These are phyloP conservation scores for Perca fluviatilis DNA, from an alignment of 2,113 vertebrate species.

Conservation along the genomic window DNA sequence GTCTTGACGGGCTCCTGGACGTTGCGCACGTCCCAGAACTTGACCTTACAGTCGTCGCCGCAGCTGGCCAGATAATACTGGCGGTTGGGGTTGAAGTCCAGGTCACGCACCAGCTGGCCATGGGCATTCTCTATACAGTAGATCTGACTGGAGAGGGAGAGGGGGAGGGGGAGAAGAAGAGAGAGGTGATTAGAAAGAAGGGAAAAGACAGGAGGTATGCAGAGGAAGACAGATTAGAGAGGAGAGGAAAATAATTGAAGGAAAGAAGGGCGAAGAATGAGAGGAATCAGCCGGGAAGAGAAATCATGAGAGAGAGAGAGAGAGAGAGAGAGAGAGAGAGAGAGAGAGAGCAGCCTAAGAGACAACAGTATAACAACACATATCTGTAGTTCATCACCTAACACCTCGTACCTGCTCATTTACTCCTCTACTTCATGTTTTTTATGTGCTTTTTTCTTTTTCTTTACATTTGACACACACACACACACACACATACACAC, in stretches of 20 bases:
- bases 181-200: conserved; percentile 26
- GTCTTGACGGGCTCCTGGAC: conserved; percentile 92
- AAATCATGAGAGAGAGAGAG: conserved; percentile 9
- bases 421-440: too few species aligned
- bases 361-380: too few species aligned
- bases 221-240: conserved; percentile 29
- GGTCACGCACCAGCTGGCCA: conserved; percentile 96
- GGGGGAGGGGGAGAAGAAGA: conserved; percentile 20
- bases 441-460: too few species aligned
- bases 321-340: too few species aligned
- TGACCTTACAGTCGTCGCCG: conserved; percentile 99
- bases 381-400: too few species aligned
- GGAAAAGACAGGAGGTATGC: not conserved
- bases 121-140: conserved; percentile 99
- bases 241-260: conserved; percentile 12
- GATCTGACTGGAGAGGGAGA: conserved; percentile 88
- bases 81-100: conserved; percentile 99
- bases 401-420: too few species aligned
- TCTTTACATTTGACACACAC: too few species aligned
- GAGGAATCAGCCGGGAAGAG: conserved; percentile 18
- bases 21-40: conserved; percentile 98
- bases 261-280: conserved; percentile 27
- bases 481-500: too few species aligned
- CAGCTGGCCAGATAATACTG: conserved; percentile 99
- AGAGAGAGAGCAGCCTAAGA: too few species aligned